A percentile compares a stretch with the other conserved stretches of the same genome.
phyloP scores from a whole-genome alignment of 2,113 vertebrate species.

The Anthoscopus minutus region DNA sequence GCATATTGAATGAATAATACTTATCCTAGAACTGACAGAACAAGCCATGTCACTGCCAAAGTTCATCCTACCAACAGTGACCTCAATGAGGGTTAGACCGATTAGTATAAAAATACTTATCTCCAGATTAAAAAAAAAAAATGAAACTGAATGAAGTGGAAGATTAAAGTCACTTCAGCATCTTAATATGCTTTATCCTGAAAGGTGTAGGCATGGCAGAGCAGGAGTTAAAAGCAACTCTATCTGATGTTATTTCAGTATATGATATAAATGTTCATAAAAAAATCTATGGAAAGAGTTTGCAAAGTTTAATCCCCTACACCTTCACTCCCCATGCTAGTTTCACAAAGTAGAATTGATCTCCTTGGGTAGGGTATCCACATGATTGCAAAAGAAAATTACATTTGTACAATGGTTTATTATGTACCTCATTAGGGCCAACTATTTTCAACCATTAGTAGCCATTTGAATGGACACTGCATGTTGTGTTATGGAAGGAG shows the following conservation, averaged over 20 bases:
- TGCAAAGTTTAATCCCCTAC: background rate
- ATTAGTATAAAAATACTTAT: background rate
- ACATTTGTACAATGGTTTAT: background rate
- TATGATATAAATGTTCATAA: background rate
- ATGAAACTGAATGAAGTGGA: background rate
- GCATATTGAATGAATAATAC: background rate
- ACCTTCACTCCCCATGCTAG: background rate
- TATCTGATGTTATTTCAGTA: background rate
- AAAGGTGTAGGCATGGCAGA: background rate
- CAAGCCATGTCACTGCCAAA: background rate
- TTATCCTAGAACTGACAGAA: background rate
- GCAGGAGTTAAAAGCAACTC: background rate
- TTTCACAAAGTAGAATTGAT: background rate
- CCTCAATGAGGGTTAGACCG: background rate
- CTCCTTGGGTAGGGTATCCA: background rate
- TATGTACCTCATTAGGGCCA: background rate
- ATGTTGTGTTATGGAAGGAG: background rate
- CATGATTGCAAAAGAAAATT: background rate
- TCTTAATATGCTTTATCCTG: background rate
- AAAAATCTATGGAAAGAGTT: background rate
- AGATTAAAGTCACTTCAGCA: background rate
- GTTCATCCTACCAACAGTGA: background rate
- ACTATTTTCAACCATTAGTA: background rate
- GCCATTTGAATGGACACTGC: background rate
- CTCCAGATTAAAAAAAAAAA: background rate